Evolutionary conservation across 2,888 invertebrate genomes (phyloP).

Genomic region (Miltochrista miniata): DNA sequence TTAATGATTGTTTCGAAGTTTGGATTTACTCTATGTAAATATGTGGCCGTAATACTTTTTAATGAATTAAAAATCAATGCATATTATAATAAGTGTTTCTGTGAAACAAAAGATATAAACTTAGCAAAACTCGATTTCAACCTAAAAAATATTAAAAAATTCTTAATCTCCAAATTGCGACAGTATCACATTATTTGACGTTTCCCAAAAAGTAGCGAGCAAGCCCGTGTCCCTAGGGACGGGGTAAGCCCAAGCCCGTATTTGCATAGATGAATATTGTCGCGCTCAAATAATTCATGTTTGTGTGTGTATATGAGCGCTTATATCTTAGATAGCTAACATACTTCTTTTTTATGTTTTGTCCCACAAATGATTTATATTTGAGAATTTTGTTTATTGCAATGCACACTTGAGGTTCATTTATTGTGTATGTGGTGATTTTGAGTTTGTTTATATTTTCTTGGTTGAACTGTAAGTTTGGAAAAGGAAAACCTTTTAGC

Average conservation of each 20-base stretch:
- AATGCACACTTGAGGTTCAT: not conserved
- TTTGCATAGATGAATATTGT: slow-evolving; percentile 55
- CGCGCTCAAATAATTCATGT: slow-evolving; percentile 17
- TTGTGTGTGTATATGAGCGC: slow-evolving; percentile 16
- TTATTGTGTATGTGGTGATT: not conserved
- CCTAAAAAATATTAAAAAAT: too few species aligned
- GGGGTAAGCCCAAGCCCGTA: slow-evolving; percentile 26
- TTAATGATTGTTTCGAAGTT: too few species aligned
- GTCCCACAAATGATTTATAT: slow-evolving; percentile 12
- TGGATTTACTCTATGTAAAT: too few species aligned
- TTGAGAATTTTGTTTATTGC: not conserved
- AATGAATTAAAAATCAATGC: too few species aligned
- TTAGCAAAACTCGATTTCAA: too few species aligned
- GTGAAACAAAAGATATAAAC: too few species aligned
- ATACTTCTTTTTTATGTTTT: slow-evolving; percentile 29
- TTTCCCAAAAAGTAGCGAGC: slow-evolving; percentile 16
- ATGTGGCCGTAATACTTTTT: too few species aligned
- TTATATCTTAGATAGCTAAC: slow-evolving; percentile 32
- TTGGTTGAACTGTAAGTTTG: too few species aligned
- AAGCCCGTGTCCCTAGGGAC: slow-evolving; percentile 30
- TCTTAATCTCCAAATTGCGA: slow-evolving; percentile 21
- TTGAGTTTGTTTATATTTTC: not conserved
- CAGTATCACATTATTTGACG: slow-evolving; percentile 39
- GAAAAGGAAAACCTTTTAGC: too few species aligned
- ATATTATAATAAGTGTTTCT: too few species aligned